Percentiles rank a stretch among this genome's conserved stretches.
These are phyloP conservation scores for Helleia helle DNA, from an alignment of 2,888 invertebrate genomes.

Conservation along the genomic window DNA sequence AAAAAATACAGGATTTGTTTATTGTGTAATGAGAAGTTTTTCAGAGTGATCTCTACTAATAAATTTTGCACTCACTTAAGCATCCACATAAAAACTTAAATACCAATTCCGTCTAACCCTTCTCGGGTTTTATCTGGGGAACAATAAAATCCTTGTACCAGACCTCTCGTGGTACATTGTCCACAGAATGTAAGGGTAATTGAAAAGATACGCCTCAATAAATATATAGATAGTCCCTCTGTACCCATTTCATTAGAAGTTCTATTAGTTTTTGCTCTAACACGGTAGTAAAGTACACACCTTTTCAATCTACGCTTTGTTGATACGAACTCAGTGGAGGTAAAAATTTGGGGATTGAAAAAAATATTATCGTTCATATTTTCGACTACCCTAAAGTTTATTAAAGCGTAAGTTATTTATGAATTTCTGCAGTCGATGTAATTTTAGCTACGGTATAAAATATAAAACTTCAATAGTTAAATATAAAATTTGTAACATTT, in stretches of 20 bases:
- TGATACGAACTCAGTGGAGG: neutral
- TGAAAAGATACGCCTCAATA: slow-evolving; percentile 24
- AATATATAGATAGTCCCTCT: slow-evolving; percentile 16
- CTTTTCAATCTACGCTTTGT: slow-evolving; percentile 7
- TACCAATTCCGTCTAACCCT: slow-evolving; percentile 22
- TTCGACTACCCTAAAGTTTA: too few relatives aligned
- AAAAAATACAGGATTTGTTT: too few relatives aligned
- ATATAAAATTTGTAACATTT: too few relatives aligned
- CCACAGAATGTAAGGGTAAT: slow-evolving; percentile 24
- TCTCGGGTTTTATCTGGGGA: slow-evolving; percentile 22
- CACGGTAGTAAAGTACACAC: slow-evolving; percentile 6
- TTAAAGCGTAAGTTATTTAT: too few relatives aligned
- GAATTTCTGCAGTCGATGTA: too few relatives aligned
- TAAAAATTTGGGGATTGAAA: neutral
- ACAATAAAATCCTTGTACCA: slow-evolving; percentile 25
- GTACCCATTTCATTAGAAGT: slow-evolving; percentile 6
- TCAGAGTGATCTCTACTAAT: neutral
- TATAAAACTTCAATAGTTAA: too few relatives aligned
- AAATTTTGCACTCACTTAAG: slow-evolving; percentile 11
- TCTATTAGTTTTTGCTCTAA: slow-evolving; percentile 6
- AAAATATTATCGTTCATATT: neutral
- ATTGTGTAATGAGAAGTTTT: too few relatives aligned
- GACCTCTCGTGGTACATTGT: slow-evolving; percentile 23
- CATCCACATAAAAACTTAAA: slow-evolving; percentile 21
- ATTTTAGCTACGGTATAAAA: too few relatives aligned